Conservation (phyloP, 1,140 invertebrate species). For the Hypothenemus hampei region DNA sequence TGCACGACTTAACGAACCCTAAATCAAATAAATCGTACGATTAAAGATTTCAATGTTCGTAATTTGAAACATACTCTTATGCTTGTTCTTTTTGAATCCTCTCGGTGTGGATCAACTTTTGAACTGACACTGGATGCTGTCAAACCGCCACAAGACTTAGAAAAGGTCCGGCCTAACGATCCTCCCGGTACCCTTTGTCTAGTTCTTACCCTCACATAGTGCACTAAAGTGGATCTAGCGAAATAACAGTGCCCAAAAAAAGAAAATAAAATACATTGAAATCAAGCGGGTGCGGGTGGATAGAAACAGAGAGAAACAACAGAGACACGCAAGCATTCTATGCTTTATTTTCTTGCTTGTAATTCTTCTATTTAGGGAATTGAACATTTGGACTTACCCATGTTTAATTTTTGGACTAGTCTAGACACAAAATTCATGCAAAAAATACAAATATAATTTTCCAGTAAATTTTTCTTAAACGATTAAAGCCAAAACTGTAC, state of each 20-base stretch:
- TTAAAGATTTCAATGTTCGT: too few relatives aligned
- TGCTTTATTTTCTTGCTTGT: constrained; percentile 24
- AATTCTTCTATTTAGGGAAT: too few relatives aligned
- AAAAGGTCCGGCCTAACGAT: constrained; percentile 49
- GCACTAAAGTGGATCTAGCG: constrained; percentile 60
- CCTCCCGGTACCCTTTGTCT: constrained; percentile 51
- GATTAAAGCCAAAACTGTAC: too few relatives aligned
- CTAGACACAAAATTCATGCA: too few relatives aligned
- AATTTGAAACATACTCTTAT: constrained; percentile 48
- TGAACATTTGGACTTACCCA: too few relatives aligned
- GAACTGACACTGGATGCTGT: constrained; percentile 34
- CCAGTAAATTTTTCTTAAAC: too few relatives aligned
- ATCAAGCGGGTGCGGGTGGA: constrained; percentile 39
- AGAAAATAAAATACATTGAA: constrained; percentile 41
- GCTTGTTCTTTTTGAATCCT: constrained; percentile 46
- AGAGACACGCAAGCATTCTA: constrained; percentile 43
- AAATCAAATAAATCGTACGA: constrained; percentile 12
- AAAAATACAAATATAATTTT: too few relatives aligned
- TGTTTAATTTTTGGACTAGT: too few relatives aligned
- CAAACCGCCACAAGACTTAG: constrained; percentile 44
- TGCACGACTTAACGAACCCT: constrained; percentile 66
- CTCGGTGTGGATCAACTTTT: constrained; percentile 40
- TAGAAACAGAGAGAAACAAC: too few relatives aligned
- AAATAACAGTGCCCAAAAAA: constrained; percentile 48
- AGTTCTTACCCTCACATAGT: constrained; percentile 54